Evolutionary conservation across 2,113 vertebrate genomes (phyloP).

Genomic region (Drymodes brunneopygia): DNA sequence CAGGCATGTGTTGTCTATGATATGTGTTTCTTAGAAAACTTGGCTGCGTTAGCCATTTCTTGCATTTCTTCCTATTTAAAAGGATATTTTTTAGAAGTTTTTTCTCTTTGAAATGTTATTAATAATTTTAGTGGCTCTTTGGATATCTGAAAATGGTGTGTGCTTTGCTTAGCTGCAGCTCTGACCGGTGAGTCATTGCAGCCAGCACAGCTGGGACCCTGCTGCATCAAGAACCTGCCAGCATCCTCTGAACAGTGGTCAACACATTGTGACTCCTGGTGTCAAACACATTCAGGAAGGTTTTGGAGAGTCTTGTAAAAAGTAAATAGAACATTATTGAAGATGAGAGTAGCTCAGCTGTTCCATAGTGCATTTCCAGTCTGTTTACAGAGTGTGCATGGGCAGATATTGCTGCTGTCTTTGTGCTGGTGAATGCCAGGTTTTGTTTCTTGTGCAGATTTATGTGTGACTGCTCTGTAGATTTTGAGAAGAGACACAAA

Average conservation of each 20-base stretch:
- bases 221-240: not conserved
- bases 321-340: not conserved
- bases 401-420: not conserved
- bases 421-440: not conserved
- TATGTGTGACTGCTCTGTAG: not conserved
- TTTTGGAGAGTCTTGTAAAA: not conserved
- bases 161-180: not conserved
- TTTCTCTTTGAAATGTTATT: not conserved
- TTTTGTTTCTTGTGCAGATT: not conserved
- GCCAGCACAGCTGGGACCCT: not conserved
- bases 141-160: not conserved
- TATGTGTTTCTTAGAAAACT: not conserved
- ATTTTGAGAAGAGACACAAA: not conserved
- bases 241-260: not conserved
- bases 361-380: accelerated
- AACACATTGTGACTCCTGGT: not conserved
- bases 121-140: not conserved
- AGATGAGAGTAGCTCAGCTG: not conserved
- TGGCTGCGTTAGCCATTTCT: not conserved
- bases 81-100: not conserved
- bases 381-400: not conserved
- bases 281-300: not conserved
- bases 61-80: not conserved
- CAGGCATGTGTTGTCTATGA: not conserved
- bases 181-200: not conserved